Conservation (phyloP, 2,888 invertebrate species). For the Neocrepidodera transversa region DNA sequence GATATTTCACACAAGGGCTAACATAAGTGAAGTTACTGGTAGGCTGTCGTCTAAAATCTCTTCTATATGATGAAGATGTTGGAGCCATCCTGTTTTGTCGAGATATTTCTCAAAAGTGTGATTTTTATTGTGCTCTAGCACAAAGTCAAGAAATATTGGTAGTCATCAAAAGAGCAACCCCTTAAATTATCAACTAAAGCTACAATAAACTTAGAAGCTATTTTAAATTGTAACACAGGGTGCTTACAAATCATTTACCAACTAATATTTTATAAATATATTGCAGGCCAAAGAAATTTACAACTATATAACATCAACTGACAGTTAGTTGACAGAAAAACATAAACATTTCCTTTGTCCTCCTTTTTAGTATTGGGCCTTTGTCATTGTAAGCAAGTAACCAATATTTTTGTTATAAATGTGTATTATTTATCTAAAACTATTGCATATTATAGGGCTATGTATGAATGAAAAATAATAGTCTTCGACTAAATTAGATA, state of each 20-base stretch:
- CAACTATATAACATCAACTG: background rate
- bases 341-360: slow-evolving; percentile 14
- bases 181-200: no score
- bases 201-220: no score
- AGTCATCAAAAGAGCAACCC: background rate
- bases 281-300: background rate
- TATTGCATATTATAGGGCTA: no score
- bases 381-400: no score
- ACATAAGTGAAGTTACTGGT: slow-evolving; percentile 78
- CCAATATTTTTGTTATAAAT: no score
- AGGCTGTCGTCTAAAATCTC: slow-evolving; percentile 60
- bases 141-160: background rate
- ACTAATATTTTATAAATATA: no score
- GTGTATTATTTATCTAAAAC: no score
- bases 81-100: slow-evolving; percentile 10
- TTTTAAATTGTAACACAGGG: no score
- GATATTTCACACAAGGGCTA: slow-evolving; percentile 87
- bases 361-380: no score
- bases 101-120: background rate
- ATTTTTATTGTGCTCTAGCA: slow-evolving; percentile 16
- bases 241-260: no score
- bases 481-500: no score
- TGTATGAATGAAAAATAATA: no score
- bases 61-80: slow-evolving; percentile 62
- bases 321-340: slow-evolving; percentile 10